phyloP scores from a whole-genome alignment of 1,140 invertebrate species.

The Conus betulinus region DNA sequence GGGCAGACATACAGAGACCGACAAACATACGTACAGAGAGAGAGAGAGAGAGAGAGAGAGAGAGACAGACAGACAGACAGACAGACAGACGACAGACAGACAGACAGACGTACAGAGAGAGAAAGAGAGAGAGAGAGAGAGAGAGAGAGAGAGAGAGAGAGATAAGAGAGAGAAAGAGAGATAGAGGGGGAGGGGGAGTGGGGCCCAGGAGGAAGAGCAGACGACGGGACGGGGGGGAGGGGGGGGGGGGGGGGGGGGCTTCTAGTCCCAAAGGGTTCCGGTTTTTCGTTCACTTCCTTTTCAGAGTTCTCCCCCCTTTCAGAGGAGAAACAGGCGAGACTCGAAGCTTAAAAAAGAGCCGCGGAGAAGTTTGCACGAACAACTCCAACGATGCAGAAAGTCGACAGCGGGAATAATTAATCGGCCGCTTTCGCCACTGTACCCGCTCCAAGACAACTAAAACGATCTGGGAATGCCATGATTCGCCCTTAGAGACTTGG shows the following conservation, averaged over 20 bases:
- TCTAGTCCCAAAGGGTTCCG: slow-evolving; percentile 14
- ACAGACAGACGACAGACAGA: too few species aligned
- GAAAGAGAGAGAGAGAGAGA: neutral
- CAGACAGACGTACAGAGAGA: too few species aligned
- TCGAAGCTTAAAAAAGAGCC: neutral
- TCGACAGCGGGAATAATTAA: slow-evolving; percentile 16
- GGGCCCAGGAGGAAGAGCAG: neutral
- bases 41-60: neutral
- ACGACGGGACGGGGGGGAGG: too few species aligned
- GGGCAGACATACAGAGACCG: neutral
- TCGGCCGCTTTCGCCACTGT: slow-evolving; percentile 26
- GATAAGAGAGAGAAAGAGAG: neutral
- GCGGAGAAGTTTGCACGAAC: neutral
- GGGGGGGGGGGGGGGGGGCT: too few species aligned
- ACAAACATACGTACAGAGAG: too few species aligned
- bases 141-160: neutral
- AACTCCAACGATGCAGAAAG: slow-evolving; percentile 12
- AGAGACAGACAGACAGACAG: neutral
- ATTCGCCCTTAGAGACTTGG: neutral
- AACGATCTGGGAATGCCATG: slow-evolving; percentile 18
- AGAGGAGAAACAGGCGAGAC: neutral
- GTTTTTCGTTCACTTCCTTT: slow-evolving; percentile 4
- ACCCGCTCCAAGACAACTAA: neutral
- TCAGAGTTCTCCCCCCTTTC: neutral
- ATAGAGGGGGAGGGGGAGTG: neutral